phyloP scores from a whole-genome alignment of 2,888 invertebrate species.

The Drosophila dives region DNA sequence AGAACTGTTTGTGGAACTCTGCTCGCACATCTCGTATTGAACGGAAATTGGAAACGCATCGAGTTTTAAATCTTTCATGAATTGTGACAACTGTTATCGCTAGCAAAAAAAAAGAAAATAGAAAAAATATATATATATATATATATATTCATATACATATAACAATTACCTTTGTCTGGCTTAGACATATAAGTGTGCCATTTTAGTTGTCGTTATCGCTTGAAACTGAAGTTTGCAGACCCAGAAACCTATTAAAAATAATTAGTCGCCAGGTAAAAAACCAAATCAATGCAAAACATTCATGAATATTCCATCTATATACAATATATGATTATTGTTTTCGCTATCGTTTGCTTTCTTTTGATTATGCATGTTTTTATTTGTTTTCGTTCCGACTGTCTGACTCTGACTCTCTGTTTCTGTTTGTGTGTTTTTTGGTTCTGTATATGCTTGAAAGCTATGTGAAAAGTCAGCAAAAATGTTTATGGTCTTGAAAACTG shows the following conservation, averaged over 20 bases:
- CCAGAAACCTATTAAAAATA: conserved; percentile 20
- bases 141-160: not conserved
- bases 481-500: conserved; percentile 58
- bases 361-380: conserved; percentile 50
- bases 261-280: conserved; percentile 40
- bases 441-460: conserved; percentile 18
- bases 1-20: conserved; percentile 46
- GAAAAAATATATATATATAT: not conserved
- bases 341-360: conserved; percentile 20
- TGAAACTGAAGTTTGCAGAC: conserved; percentile 8
- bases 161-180: conserved; percentile 1
- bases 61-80: conserved; percentile 30
- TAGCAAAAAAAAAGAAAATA: conserved; percentile 8
- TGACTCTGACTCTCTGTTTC: conserved; percentile 26
- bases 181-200: conserved; percentile 46
- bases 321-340: not conserved
- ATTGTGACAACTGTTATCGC: conserved; percentile 60
- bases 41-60: conserved; percentile 39
- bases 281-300: conserved; percentile 14
- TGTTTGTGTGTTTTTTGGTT: conserved; percentile 4
- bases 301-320: not conserved
- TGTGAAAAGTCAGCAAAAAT: conserved; percentile 69
- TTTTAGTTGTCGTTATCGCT: not conserved
- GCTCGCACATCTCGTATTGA: conserved; percentile 35
- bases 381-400: conserved; percentile 18